Conservation (phyloP, 2,888 invertebrate genomes). For the Taenaris catops region DNA sequence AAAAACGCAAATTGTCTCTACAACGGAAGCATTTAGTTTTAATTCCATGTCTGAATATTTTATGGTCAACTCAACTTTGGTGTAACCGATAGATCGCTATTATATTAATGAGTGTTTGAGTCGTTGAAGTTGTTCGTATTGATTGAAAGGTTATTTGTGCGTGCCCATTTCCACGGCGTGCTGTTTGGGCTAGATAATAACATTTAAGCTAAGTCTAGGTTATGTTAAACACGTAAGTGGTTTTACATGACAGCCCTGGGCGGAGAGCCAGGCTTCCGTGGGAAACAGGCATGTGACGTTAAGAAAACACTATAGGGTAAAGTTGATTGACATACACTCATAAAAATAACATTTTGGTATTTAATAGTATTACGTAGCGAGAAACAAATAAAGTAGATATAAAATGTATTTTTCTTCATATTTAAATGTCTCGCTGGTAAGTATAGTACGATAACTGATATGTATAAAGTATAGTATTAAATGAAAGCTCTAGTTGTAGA, state of each 20-base stretch:
- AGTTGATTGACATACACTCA: slow-evolving; percentile 77
- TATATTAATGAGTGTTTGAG: slow-evolving; percentile 11
- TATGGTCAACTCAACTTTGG: slow-evolving; percentile 2
- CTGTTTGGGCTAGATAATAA: slow-evolving; percentile 76
- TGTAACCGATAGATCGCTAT: slow-evolving; percentile 4
- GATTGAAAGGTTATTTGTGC: slow-evolving; percentile 58
- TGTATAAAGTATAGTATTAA: too few species aligned
- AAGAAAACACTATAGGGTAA: slow-evolving; percentile 69
- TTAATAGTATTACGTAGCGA: too few species aligned
- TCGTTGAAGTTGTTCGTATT: slow-evolving; percentile 15
- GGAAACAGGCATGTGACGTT: slow-evolving; percentile 73
- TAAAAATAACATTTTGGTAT: too few species aligned
- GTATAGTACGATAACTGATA: too few species aligned
- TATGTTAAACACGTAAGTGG: slow-evolving; percentile 76
- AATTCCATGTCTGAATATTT: too few species aligned
- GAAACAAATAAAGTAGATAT: too few species aligned
- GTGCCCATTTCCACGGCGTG: slow-evolving; percentile 68
- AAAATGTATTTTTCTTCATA: too few species aligned
- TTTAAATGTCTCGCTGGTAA: too few species aligned
- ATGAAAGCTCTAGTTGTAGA: too few species aligned
- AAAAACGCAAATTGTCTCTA: too few species aligned
- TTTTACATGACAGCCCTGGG: slow-evolving; percentile 73
- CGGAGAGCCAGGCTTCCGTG: slow-evolving; percentile 72
- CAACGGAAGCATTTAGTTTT: too few species aligned
- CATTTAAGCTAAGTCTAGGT: slow-evolving; percentile 70